A percentile compares a stretch with the other conserved stretches of the same genome.
These are phyloP conservation scores for Poeciliopsis turneri DNA, from an alignment of 2,797 vertebrate species.

Conservation along the genomic window DNA sequence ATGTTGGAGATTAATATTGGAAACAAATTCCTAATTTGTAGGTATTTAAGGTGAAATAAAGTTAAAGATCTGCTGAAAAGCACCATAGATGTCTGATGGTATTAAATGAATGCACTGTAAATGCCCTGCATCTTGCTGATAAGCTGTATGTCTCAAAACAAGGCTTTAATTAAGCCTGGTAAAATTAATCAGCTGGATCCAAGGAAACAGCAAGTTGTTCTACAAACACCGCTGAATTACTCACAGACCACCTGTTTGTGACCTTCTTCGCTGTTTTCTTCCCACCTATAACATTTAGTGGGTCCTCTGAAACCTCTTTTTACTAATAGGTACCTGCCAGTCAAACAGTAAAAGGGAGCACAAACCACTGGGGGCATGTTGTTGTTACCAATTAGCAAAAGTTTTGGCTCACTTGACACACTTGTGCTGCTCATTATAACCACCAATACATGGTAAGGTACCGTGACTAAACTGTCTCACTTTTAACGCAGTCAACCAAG, in stretches of 20 bases:
- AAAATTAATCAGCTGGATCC: slow-evolving; percentile 24
- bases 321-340: slow-evolving; percentile 5
- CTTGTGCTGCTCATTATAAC: slow-evolving; percentile 17
- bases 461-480: not conserved
- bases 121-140: not conserved
- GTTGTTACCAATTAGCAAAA: slow-evolving; percentile 6
- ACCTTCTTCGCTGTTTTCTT: slow-evolving; percentile 14
- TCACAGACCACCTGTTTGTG: slow-evolving; percentile 21
- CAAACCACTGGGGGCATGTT: slow-evolving; percentile 2
- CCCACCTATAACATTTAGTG: slow-evolving; percentile 11
- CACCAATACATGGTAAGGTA: not conserved
- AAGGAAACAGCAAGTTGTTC: slow-evolving; percentile 12
- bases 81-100: not conserved
- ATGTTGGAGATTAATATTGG: not conserved
- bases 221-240: slow-evolving; percentile 2
- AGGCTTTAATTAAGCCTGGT: slow-evolving; percentile 18
- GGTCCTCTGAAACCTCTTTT: not conserved
- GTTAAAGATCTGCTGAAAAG: not conserved
- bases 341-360: not conserved
- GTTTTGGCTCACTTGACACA: not conserved
- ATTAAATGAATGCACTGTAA: not conserved
- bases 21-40: not conserved
- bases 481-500: not conserved
- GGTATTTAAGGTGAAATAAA: not conserved
- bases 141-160: not conserved